Conservation (phyloP, 2,888 invertebrate genomes). For the Epirrita christyi region DNA sequence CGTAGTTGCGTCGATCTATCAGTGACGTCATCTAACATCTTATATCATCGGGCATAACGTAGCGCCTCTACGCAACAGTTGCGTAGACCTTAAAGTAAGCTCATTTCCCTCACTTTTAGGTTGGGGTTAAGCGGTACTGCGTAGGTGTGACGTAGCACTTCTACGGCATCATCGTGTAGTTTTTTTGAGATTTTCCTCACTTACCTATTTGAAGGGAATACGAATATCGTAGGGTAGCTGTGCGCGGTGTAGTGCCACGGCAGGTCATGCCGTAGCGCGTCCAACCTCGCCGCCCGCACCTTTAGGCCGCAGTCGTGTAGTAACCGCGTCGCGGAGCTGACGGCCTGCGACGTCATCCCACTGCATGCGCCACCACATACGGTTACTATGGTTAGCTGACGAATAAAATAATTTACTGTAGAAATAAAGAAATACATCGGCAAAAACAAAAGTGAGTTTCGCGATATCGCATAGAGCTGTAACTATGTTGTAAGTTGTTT, state of each 20-base stretch:
- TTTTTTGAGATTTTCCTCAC: not conserved
- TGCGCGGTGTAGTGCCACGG: slow-evolving; percentile 94
- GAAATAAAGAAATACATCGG: no score
- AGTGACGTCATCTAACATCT: not conserved
- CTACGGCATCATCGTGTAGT: not conserved
- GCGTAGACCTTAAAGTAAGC: not conserved
- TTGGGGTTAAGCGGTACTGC: not conserved
- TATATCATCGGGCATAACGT: no score
- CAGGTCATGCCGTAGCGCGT: slow-evolving; percentile 93
- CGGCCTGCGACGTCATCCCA: slow-evolving; percentile 87
- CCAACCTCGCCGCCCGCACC: slow-evolving; percentile 86
- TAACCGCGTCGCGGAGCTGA: slow-evolving; percentile 87
- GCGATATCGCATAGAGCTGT: no score
- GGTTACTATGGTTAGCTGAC: slow-evolving; percentile 88
- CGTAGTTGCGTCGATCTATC: not conserved
- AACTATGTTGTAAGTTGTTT: no score
- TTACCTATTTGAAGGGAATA: slow-evolving; percentile 90
- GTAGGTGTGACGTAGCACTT: not conserved
- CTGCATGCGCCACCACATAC: slow-evolving; percentile 93
- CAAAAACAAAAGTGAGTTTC: no score
- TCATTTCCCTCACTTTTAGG: no score
- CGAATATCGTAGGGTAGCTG: slow-evolving; percentile 91
- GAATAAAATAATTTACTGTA: not conserved
- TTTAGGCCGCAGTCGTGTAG: slow-evolving; percentile 76
- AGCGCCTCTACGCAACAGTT: not conserved